Evolutionary conservation across 2,113 vertebrate genomes (phyloP).

Genomic region (Cisticola juncidis): DNA sequence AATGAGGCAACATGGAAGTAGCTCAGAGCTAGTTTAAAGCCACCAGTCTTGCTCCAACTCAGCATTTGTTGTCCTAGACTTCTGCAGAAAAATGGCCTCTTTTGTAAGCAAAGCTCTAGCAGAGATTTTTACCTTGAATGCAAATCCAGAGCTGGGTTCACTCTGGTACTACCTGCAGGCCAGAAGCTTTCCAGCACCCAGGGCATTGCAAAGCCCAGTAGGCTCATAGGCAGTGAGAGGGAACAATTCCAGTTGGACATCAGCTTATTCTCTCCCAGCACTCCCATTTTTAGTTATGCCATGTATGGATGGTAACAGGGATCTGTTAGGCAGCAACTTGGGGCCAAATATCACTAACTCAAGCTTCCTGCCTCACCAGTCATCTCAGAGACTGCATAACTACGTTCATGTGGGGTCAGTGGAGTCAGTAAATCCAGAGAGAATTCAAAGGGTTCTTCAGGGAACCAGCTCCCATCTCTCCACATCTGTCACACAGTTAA

Average conservation of each 20-base stretch:
- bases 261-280: not conserved
- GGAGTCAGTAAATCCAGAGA: not conserved
- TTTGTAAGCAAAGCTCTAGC: not conserved
- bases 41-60: not conserved
- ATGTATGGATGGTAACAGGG: not conserved
- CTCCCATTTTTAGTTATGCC: not conserved
- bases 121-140: not conserved
- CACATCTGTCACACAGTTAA: not conserved
- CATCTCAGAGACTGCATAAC: not conserved
- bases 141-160: not conserved
- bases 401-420: not conserved
- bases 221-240: not conserved
- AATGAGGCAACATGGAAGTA: not conserved
- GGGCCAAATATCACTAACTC: not conserved
- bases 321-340: not conserved
- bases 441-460: not conserved
- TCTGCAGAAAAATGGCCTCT: not conserved
- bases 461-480: not conserved
- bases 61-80: not conserved
- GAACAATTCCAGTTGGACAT: not conserved
- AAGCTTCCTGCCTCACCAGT: not conserved
- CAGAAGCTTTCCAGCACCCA: not conserved
- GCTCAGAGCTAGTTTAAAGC: not conserved
- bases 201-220: not conserved
- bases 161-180: not conserved